These are phyloP conservation scores for Mamestra configurata DNA, from an alignment of 1,140 invertebrate genomes.

Conservation along the genomic window DNA sequence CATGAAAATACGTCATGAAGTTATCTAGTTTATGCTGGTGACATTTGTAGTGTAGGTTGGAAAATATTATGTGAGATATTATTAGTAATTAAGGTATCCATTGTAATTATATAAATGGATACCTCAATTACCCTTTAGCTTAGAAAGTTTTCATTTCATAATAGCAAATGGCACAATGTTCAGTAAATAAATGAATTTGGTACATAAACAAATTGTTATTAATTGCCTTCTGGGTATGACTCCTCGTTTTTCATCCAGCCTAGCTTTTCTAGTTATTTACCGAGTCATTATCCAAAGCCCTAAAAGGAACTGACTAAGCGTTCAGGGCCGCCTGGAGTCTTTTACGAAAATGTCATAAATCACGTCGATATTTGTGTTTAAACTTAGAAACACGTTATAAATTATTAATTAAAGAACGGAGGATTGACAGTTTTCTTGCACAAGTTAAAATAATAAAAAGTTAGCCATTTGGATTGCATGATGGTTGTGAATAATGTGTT, in stretches of 20 bases:
- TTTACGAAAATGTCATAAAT: slow-evolving; percentile 34
- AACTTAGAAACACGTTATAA: slow-evolving; percentile 1
- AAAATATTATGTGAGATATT: slow-evolving; percentile 9
- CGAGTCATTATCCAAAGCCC: slow-evolving; percentile 45
- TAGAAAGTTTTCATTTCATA: slow-evolving; percentile 7
- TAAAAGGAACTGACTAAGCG: slow-evolving; percentile 48
- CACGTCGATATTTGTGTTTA: slow-evolving; percentile 16
- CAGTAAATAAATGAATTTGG: slow-evolving; percentile 32
- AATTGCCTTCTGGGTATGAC: slow-evolving; percentile 49
- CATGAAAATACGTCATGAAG: neutral
- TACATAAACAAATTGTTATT: slow-evolving; percentile 50
- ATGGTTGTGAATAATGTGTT: neutral
- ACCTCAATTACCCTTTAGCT: slow-evolving; percentile 36
- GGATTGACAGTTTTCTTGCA: neutral
- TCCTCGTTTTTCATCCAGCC: slow-evolving; percentile 44
- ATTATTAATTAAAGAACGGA: neutral
- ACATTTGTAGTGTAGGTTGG: neutral
- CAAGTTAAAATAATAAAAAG: neutral
- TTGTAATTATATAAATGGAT: too few relatives aligned
- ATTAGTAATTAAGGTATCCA: too few relatives aligned
- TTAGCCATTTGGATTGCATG: neutral
- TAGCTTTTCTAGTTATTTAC: slow-evolving; percentile 51
- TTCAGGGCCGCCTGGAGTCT: slow-evolving; percentile 12
- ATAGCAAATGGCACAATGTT: slow-evolving; percentile 30
- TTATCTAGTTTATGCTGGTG: neutral